These are phyloP conservation scores for Lepidostoma basale DNA, from an alignment of 1,140 invertebrate species.

Conservation along the genomic window DNA sequence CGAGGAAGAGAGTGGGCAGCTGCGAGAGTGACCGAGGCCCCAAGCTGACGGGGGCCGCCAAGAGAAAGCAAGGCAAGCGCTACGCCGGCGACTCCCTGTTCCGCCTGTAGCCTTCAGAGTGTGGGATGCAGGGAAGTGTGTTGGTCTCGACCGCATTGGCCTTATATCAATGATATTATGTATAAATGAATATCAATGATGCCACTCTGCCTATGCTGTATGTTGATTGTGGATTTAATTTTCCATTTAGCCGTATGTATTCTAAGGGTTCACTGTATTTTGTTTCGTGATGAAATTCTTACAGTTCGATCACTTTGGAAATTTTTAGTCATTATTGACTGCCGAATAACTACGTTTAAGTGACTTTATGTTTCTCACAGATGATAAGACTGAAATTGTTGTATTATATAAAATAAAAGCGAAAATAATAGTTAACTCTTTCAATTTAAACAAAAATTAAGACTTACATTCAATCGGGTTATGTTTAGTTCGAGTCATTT, in stretches of 20 bases:
- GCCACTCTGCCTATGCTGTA: constrained; percentile 45
- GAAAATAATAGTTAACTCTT: constrained; percentile 35
- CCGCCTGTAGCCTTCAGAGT: not conserved
- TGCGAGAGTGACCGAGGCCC: not conserved
- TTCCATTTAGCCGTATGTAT: constrained; percentile 28
- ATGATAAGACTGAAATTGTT: constrained; percentile 46
- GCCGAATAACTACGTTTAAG: constrained; percentile 38
- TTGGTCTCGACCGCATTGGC: constrained; percentile 36
- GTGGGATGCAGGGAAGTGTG: not conserved
- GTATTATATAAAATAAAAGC: constrained; percentile 42
- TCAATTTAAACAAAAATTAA: constrained; percentile 42
- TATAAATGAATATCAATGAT: constrained; percentile 43
- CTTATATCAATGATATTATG: constrained; percentile 40
- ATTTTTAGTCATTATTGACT: constrained; percentile 40
- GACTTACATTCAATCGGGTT: constrained; percentile 30
- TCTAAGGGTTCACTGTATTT: constrained; percentile 31
- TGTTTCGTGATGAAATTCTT: constrained; percentile 27
- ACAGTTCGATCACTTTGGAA: constrained; percentile 25
- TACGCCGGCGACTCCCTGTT: not conserved
- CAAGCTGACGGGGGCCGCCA: constrained; percentile 35
- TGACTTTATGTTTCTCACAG: constrained; percentile 44
- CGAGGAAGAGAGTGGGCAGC: constrained; percentile 12
- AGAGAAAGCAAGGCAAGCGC: constrained; percentile 37
- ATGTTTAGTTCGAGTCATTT: constrained; percentile 26
- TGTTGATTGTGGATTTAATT: constrained; percentile 33